Evolutionary conservation across 1,140 invertebrate species (phyloP).

Genomic region (Sarcophaga peregrina): DNA sequence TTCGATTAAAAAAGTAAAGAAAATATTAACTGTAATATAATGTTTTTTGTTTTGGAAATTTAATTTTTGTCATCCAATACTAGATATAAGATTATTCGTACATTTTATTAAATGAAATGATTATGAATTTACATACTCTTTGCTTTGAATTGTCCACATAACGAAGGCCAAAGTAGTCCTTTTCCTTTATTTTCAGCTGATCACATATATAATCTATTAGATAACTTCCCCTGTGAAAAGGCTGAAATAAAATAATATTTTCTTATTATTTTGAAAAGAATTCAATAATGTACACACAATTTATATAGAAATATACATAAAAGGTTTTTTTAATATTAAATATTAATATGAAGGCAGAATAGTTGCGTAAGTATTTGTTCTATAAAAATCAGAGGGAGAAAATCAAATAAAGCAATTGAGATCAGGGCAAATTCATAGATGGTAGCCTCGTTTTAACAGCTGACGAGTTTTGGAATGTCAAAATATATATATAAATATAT

Average conservation of each 20-base stretch:
- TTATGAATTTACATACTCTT: constrained; percentile 74
- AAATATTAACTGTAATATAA: too few species aligned
- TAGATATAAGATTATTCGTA: background rate
- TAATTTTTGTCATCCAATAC: too few species aligned
- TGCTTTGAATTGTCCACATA: constrained; percentile 94
- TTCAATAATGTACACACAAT: background rate
- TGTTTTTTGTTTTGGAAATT: too few species aligned
- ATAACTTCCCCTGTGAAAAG: constrained; percentile 92
- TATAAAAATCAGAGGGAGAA: too few species aligned
- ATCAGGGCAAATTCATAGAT: too few species aligned
- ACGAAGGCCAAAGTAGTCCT: constrained; percentile 96
- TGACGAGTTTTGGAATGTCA: too few species aligned
- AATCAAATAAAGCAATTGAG: background rate
- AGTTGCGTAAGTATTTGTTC: background rate
- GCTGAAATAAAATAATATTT: constrained; percentile 69
- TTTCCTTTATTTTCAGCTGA: constrained; percentile 93
- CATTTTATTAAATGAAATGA: background rate
- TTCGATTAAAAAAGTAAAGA: too few species aligned
- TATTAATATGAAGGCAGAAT: background rate
- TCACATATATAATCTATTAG: constrained; percentile 94
- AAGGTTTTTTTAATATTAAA: background rate
- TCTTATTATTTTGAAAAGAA: background rate
- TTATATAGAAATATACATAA: background rate
- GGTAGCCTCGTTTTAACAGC: too few species aligned
- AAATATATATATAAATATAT: too few species aligned